Percentiles rank a stretch among this genome's conserved stretches.
Conservation (phyloP, 2,888 invertebrate genomes). For the Ophonus ardosiacus region DNA sequence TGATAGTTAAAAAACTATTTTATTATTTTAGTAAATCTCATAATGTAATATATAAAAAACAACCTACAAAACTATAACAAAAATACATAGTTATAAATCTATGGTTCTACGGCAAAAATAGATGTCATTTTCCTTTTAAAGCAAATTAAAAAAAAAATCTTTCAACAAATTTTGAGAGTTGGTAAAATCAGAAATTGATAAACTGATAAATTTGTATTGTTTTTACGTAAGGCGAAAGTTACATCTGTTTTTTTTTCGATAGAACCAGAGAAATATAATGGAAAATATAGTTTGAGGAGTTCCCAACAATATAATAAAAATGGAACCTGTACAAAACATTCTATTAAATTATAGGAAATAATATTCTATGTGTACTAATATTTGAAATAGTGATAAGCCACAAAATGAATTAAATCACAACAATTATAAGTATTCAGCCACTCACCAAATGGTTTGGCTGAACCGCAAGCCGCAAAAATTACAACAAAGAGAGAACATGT, state of each 20-base stretch:
- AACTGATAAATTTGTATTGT: no score
- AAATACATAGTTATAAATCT: background rate
- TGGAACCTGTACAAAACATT: background rate
- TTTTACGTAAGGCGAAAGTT: no score
- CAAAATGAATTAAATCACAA: slow-evolving; percentile 61
- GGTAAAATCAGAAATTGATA: no score
- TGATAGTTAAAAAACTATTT: no score
- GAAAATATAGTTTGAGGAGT: background rate
- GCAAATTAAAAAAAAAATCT: no score
- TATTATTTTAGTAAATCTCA: background rate
- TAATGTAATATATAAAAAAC: background rate
- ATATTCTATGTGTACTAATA: slow-evolving; percentile 41
- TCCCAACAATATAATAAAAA: background rate
- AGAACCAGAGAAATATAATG: no score
- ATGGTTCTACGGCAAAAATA: background rate
- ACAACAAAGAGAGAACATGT: slow-evolving; percentile 55
- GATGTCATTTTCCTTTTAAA: no score
- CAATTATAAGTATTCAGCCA: slow-evolving; percentile 61
- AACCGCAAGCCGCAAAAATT: slow-evolving; percentile 62
- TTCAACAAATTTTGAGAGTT: no score
- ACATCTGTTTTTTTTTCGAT: no score
- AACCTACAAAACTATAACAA: background rate
- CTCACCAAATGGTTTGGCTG: slow-evolving; percentile 64
- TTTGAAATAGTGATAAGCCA: slow-evolving; percentile 63
- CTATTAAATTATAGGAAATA: slow-evolving; percentile 23